A percentile compares a stretch with the other conserved stretches of the same genome.
These are phyloP conservation scores for Ambastaia sidthimunki DNA, from an alignment of 2,797 vertebrate genomes.

Conservation along the genomic window DNA sequence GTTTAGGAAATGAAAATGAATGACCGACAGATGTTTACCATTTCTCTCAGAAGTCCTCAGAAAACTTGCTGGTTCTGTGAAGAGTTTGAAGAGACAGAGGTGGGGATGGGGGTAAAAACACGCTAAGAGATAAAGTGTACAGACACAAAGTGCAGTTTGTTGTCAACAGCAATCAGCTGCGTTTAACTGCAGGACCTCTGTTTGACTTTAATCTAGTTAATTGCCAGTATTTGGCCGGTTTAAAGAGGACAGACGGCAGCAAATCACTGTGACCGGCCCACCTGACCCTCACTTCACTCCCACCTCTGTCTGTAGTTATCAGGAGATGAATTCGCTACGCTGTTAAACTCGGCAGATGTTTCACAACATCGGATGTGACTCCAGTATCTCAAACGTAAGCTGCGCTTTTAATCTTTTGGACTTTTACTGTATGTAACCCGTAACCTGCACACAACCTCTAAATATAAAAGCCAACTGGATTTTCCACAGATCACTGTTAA, in stretches of 20 bases:
- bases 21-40: constrained; percentile 91
- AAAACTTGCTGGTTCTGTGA: constrained; percentile 95
- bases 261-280: constrained; percentile 66
- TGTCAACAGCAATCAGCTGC: constrained; percentile 24
- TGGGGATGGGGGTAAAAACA: constrained; percentile 56
- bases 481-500: constrained; percentile 25
- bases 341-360: constrained; percentile 55
- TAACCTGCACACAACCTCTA: constrained; percentile 4
- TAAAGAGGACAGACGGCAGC: constrained; percentile 65
- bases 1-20: constrained; percentile 70
- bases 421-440: constrained; percentile 20
- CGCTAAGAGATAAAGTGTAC: constrained; percentile 58
- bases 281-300: constrained; percentile 59
- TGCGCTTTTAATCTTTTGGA: constrained; percentile 40
- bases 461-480: constrained; percentile 35
- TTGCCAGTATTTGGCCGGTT: constrained; percentile 65
- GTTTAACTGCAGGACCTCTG: constrained; percentile 53
- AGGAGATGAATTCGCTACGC: constrained; percentile 50
- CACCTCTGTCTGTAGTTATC: constrained; percentile 39
- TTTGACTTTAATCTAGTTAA: constrained; percentile 65
- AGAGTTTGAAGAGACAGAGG: constrained; percentile 68
- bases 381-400: constrained; percentile 49
- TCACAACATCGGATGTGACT: constrained; percentile 42
- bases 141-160: constrained; percentile 48
- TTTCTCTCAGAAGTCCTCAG: constrained; percentile 99